Conservation (phyloP, 2,113 vertebrate species). For the Laticauda laticaudata region DNA sequence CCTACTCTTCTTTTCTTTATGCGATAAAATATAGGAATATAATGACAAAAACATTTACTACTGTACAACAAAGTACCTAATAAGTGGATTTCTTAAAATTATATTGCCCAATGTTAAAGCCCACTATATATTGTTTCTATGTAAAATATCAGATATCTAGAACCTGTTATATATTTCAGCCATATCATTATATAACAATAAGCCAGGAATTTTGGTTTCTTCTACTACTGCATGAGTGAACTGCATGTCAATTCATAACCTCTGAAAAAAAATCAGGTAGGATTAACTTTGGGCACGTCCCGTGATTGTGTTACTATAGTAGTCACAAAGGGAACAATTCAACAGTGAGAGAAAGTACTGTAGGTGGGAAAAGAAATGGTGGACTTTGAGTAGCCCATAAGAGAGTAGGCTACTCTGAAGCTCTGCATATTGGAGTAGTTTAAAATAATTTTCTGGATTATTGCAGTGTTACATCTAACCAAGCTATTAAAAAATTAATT, state of each 20-base stretch:
- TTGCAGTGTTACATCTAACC: not conserved
- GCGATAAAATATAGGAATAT: constrained; percentile 48
- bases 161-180: not conserved
- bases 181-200: not conserved
- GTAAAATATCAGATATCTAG: not conserved
- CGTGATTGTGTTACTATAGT: not conserved
- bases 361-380: not conserved
- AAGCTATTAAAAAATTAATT: not conserved
- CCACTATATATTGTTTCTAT: not conserved
- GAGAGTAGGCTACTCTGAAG: not conserved
- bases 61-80: constrained; percentile 23
- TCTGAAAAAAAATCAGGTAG: not conserved
- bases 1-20: constrained; percentile 31
- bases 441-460: not conserved
- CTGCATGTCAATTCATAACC: not conserved
- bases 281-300: not conserved
- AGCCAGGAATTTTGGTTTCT: not conserved
- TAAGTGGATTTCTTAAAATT: not conserved
- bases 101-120: constrained; percentile 14
- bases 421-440: not conserved
- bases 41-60: constrained; percentile 51
- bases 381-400: not conserved
- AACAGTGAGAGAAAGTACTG: not conserved
- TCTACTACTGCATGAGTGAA: not conserved
- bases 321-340: not conserved